Evolutionary conservation across 1,140 invertebrate genomes (phyloP).

Genomic region (Tetranychus urticae): DNA sequence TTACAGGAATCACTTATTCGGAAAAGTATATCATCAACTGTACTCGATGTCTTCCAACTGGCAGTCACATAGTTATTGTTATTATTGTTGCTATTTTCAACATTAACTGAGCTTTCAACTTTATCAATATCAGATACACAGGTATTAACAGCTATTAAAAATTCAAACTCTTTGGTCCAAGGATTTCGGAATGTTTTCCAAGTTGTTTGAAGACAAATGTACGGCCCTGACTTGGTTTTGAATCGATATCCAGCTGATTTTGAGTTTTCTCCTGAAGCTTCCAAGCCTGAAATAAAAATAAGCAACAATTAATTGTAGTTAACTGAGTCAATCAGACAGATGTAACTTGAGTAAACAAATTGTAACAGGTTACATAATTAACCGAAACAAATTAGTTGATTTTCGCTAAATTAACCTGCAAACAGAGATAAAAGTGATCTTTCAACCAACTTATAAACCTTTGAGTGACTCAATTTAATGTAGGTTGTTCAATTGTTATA

Average conservation of each 20-base stretch:
- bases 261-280: background rate
- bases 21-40: background rate
- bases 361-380: no score
- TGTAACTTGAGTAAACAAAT: no score
- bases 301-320: background rate
- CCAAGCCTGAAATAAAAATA: background rate
- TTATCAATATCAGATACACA: background rate
- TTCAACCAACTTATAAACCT: no score
- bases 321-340: background rate
- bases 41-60: background rate
- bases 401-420: no score
- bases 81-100: no score
- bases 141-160: slow-evolving; percentile 57
- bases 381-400: no score
- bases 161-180: slow-evolving; percentile 76
- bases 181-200: slow-evolving; percentile 71
- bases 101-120: background rate
- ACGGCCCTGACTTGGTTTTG: slow-evolving; percentile 45
- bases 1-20: background rate
- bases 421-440: no score
- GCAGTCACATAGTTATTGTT: background rate
- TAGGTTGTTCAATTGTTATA: no score
- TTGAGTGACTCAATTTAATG: no score
- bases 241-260: slow-evolving; percentile 38
- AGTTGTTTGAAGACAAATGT: slow-evolving; percentile 45